Evolutionary conservation across 2,888 invertebrate genomes (phyloP).

Genomic region (Aproaerema taeniolella): DNA sequence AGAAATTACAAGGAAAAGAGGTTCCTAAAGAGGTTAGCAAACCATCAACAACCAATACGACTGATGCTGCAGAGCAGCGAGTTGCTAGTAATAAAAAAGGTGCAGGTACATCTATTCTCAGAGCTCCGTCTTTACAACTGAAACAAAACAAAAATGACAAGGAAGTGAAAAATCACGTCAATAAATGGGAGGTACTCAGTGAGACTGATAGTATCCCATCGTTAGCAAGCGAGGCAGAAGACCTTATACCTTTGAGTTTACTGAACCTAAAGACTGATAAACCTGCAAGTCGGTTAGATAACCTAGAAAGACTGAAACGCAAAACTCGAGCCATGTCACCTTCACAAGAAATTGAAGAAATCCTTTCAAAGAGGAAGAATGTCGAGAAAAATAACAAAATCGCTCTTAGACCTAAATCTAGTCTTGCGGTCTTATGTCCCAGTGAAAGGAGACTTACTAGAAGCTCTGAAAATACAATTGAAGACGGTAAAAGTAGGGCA

Average conservation of each 20-base stretch:
- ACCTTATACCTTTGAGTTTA: constrained; percentile 74
- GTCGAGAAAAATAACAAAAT: constrained; percentile 53
- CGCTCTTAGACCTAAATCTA: constrained; percentile 61
- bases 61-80: constrained; percentile 1
- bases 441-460: constrained; percentile 59
- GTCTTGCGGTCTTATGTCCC: constrained; percentile 61
- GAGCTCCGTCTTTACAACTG: constrained; percentile 62
- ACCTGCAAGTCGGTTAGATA: constrained; percentile 47
- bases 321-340: constrained; percentile 77
- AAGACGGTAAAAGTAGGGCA: constrained; percentile 44
- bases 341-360: constrained; percentile 77
- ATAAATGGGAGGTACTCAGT: constrained; percentile 78
- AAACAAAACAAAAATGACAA: constrained; percentile 61
- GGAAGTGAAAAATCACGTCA: constrained; percentile 57
- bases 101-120: constrained; percentile 48
- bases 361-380: constrained; percentile 62
- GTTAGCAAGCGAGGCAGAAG: constrained; percentile 73
- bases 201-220: constrained; percentile 79
- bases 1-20: constrained; percentile 76
- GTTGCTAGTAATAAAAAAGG: constrained; percentile 42
- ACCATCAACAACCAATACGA: too few relatives aligned
- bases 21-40: constrained; percentile 36
- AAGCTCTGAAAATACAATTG: constrained; percentile 53
- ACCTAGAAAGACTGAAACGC: constrained; percentile 67
- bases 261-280: constrained; percentile 60